A percentile compares a stretch with the other conserved stretches of the same genome.
These are phyloP conservation scores for Dreissena polymorpha DNA, from an alignment of 1,140 invertebrate genomes.

Conservation along the genomic window DNA sequence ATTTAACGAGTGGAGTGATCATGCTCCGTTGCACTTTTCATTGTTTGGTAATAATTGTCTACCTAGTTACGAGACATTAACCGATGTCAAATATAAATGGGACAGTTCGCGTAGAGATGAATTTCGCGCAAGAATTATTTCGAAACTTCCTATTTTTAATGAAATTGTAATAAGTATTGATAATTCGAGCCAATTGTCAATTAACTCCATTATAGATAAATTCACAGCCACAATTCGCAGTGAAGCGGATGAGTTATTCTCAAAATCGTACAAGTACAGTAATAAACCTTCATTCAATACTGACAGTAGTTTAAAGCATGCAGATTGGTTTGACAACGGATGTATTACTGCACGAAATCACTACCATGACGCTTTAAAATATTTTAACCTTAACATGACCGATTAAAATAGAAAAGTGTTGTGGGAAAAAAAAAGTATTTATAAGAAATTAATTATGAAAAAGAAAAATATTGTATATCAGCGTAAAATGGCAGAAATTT, in stretches of 20 bases:
- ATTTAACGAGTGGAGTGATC: conserved; percentile 38
- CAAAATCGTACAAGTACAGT: conserved; percentile 5
- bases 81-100: conserved; percentile 25
- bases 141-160: conserved; percentile 13
- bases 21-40: conserved; percentile 26
- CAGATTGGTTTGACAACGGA: neutral
- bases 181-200: neutral
- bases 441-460: conserved; percentile 8
- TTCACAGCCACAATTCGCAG: conserved; percentile 5
- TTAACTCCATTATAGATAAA: conserved; percentile 3
- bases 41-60: conserved; percentile 17
- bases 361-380: neutral
- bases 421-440: neutral
- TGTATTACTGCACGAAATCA: neutral
- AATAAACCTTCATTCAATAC: neutral
- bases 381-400: conserved; percentile 1
- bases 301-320: neutral
- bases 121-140: neutral
- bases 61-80: conserved; percentile 10
- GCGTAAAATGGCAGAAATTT: neutral
- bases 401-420: neutral
- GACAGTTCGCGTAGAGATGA: neutral
- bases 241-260: conserved; percentile 1
- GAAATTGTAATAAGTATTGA: neutral
- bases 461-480: neutral